These are phyloP conservation scores for Coelopa frigida DNA, from an alignment of 1,140 invertebrate species.

Conservation along the genomic window DNA sequence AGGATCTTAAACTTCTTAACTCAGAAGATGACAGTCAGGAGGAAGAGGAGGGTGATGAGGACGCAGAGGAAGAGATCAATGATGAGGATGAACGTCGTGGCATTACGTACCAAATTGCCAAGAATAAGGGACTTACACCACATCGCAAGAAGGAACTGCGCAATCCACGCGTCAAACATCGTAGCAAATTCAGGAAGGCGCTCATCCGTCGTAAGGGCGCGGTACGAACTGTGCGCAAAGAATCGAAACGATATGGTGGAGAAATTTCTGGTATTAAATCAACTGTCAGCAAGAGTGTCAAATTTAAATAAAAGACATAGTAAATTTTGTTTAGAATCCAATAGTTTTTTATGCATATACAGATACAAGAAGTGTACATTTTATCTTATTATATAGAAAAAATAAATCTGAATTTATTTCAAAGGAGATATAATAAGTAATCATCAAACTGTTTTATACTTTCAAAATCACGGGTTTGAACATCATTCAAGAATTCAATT, in stretches of 20 bases:
- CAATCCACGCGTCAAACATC: slow-evolving; percentile 91
- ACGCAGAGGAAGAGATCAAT: slow-evolving; percentile 32
- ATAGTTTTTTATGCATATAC: no score
- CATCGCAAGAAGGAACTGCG: slow-evolving; percentile 81
- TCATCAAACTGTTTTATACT: no score
- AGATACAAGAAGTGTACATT: no score
- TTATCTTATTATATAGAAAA: no score
- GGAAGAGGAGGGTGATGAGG: slow-evolving; percentile 40
- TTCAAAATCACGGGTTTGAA: no score
- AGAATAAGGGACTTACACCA: slow-evolving; percentile 90
- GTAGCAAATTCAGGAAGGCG: slow-evolving; percentile 84
- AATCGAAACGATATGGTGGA: slow-evolving; percentile 73
- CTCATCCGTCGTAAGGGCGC: slow-evolving; percentile 84
- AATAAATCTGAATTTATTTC: no score
- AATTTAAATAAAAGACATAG: slow-evolving; percentile 62
- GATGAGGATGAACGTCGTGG: slow-evolving; percentile 55
- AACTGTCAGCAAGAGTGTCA: slow-evolving; percentile 75
- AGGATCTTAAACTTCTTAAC: slow-evolving; percentile 1
- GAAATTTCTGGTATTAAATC: slow-evolving; percentile 89
- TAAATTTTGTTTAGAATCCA: no score
- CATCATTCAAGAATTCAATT: no score
- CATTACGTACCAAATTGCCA: slow-evolving; percentile 88
- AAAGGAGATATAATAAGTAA: no score
- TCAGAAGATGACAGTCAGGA: slow-evolving; percentile 28
- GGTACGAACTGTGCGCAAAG: slow-evolving; percentile 70